phyloP scores from a whole-genome alignment of 2,113 vertebrate genomes.

The Peromyscus polionotus region DNA sequence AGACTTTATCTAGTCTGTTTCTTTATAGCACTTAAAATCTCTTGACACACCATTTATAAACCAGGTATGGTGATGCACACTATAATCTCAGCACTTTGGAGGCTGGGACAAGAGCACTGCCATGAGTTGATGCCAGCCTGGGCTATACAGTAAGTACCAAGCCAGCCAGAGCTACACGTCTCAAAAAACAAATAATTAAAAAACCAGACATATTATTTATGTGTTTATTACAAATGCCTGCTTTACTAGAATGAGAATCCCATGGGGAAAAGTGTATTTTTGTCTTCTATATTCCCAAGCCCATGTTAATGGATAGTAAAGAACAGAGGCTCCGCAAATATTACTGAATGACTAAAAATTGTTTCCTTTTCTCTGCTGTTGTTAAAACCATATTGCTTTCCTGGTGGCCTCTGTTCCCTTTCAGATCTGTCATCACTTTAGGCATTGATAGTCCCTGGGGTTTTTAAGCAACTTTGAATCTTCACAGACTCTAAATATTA shows the following conservation, averaged over 20 bases:
- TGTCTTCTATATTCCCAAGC: no score
- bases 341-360: not conserved
- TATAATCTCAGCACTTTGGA: not conserved
- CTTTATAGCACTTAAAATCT: not conserved
- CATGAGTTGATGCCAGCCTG: not conserved
- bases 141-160: not conserved
- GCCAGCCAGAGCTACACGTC: not conserved
- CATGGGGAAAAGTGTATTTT: not conserved
- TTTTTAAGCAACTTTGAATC: not conserved
- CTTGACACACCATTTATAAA: not conserved
- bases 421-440: not conserved
- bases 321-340: not conserved
- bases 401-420: not conserved
- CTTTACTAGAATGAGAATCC: not conserved
- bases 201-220: not conserved
- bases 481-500: not conserved
- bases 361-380: not conserved
- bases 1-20: not conserved
- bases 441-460: not conserved
- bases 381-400: not conserved
- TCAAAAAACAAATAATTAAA: not conserved
- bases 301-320: not conserved
- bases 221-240: not conserved
- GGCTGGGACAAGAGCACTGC: not conserved
- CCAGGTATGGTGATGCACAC: not conserved